These are phyloP conservation scores for Apamea anceps DNA, from an alignment of 2,888 invertebrate genomes.

Conservation along the genomic window DNA sequence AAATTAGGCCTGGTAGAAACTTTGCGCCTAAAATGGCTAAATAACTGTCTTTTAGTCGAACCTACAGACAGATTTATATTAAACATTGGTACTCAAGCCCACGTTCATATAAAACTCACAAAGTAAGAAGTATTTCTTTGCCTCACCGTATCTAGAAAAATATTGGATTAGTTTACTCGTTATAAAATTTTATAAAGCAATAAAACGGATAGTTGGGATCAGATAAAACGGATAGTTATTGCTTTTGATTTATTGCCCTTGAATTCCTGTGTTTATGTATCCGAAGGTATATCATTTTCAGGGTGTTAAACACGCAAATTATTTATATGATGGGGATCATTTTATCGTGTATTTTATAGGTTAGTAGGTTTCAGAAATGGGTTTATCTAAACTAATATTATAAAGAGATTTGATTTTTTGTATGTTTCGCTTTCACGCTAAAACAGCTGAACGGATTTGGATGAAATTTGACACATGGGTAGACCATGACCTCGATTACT, in stretches of 20 bases:
- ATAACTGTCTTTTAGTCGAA: not conserved
- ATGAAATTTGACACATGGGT: not conserved
- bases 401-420: not conserved
- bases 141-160: slow-evolving; percentile 53
- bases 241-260: slow-evolving; percentile 49
- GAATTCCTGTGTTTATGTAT: slow-evolving; percentile 34
- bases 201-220: slow-evolving; percentile 55
- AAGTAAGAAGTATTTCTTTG: slow-evolving; percentile 39
- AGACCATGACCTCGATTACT: not conserved
- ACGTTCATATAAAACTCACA: slow-evolving; percentile 26
- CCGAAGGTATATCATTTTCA: slow-evolving; percentile 50
- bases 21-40: slow-evolving; percentile 8
- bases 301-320: slow-evolving; percentile 45
- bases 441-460: not conserved
- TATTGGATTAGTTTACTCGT: slow-evolving; percentile 67
- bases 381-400: slow-evolving; percentile 4
- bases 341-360: slow-evolving; percentile 14
- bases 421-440: not conserved
- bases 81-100: slow-evolving; percentile 5
- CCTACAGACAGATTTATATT: slow-evolving; percentile 1
- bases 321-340: slow-evolving; percentile 25
- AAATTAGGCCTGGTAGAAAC: slow-evolving; percentile 25
- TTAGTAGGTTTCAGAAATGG: slow-evolving; percentile 1
- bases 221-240: slow-evolving; percentile 54
- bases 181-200: slow-evolving; percentile 66